Conservation (phyloP, 2,113 vertebrate species). For the Lampris megalopsis region DNA sequence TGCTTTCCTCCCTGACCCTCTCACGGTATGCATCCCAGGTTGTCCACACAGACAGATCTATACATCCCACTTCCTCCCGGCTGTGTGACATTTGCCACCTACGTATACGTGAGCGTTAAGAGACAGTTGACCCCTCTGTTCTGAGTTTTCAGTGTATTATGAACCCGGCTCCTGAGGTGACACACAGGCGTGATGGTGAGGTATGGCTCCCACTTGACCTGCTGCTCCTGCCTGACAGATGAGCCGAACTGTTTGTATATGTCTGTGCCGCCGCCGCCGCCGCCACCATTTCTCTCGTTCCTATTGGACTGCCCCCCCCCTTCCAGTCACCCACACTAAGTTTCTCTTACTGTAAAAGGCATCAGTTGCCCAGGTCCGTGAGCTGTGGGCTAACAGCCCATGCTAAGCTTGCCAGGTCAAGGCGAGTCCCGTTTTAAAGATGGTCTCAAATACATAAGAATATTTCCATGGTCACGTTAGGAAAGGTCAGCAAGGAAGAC, state of each 20-base stretch:
- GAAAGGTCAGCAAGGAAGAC: too few relatives aligned
- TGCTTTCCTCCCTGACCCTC: constrained; percentile 13
- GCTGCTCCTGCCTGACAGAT: background rate
- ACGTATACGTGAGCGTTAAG: constrained; percentile 31
- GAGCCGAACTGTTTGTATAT: background rate
- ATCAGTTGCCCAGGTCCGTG: background rate
- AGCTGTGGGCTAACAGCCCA: background rate
- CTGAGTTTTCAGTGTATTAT: constrained; percentile 29
- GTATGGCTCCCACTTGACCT: background rate
- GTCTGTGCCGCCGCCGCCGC: background rate
- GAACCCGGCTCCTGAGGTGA: constrained; percentile 7
- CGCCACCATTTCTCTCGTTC: background rate
- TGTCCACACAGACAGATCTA: constrained; percentile 15
- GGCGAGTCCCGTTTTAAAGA: too few relatives aligned
- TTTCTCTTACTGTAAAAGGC: too few relatives aligned
- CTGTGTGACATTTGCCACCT: constrained; percentile 62
- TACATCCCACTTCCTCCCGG: constrained; percentile 41
- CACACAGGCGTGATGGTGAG: constrained; percentile 19
- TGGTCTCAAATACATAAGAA: too few relatives aligned
- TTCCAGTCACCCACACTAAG: background rate
- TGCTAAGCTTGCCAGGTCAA: too few relatives aligned
- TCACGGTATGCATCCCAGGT: constrained; percentile 4
- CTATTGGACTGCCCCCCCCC: background rate
- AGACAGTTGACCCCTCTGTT: constrained; percentile 27
- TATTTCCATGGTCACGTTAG: too few relatives aligned